Base-by-base conservation (phyloP, 2,113 vertebrate genomes). In the Siniperca knerii region DNA sequence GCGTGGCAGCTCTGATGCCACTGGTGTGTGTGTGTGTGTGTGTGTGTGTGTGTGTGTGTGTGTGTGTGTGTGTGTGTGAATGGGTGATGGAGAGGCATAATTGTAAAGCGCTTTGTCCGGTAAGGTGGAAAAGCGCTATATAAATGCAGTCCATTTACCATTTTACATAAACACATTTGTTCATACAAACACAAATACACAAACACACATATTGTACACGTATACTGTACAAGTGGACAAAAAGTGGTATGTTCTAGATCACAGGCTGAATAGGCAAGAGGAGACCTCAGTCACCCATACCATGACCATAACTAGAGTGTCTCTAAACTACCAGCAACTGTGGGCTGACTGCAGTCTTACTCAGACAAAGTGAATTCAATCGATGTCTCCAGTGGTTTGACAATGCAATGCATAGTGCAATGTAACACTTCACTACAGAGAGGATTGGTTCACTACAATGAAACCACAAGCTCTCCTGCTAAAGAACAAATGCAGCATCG, bases 331-430 rank as follows among this genome's bases (percentile, higher is more conserved):
- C 50, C 62, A 80, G 44, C 13, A 81, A 82, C 35, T 76, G 79
- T 70, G 55, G 57, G 42, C 62, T 84, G 73, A 85, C 42, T 83
- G 50, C 15, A 73, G 87, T 44, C 66, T 62, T 50, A 80, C 65
- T 73, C 83, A 83, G 76, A 77, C 79, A 71, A 82, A 62, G 61
- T 74, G 40, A 89, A 78, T 73, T 78, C 42, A 75, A 44, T 23
- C 81, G 73, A 82, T 80, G 83, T 85, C 78, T 86, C 68, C 60
- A 70, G 65, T 76, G 75, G 69, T 87, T 81, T 87, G 75, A 85
- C 77, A 84, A 67, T 62, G 77, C 70, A 79, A 79, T 71, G 77
- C 64, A 74, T 58, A 85, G 76, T 58, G 64, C 81, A 81, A 54
- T 62, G 71, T 35, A 86, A 76, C 62, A 80, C 73, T 87, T 87